phyloP scores from a whole-genome alignment of 2,797 vertebrate genomes.

The Gallinago stenura region DNA sequence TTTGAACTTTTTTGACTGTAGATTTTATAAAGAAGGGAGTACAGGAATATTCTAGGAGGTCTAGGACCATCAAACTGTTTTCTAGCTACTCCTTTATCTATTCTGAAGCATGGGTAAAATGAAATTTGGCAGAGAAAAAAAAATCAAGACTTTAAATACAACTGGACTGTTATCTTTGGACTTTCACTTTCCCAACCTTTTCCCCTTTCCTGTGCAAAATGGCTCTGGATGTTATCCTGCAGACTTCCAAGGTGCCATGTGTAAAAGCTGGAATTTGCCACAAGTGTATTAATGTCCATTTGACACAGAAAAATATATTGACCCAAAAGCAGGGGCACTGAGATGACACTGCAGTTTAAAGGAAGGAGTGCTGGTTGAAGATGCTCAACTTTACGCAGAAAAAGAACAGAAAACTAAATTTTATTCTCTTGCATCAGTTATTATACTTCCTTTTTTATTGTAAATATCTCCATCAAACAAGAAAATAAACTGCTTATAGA shows the following conservation, averaged over 20 bases:
- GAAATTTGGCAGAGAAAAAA: not conserved
- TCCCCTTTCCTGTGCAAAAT: not conserved
- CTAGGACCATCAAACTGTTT: not conserved
- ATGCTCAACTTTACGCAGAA: not conserved
- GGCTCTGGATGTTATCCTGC: not conserved
- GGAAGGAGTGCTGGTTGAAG: not conserved
- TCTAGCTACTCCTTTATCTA: not conserved
- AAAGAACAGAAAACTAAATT: not conserved
- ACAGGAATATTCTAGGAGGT: not conserved
- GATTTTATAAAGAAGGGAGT: not conserved
- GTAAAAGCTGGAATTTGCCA: not conserved
- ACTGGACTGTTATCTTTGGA: not conserved
- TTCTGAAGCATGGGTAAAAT: not conserved
- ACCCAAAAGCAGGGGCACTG: not conserved
- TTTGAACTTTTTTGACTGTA: not conserved
- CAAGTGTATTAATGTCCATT: not conserved
- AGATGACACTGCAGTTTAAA: not conserved
- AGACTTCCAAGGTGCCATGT: not conserved
- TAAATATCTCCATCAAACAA: not conserved
- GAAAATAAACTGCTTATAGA: not conserved
- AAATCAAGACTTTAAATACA: not conserved
- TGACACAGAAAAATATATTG: not conserved
- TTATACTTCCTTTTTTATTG: not conserved
- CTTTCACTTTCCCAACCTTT: not conserved
- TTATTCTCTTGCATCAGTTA: not conserved